These are phyloP conservation scores for Pomatostomus ruficeps DNA, from an alignment of 2,113 vertebrate species.

Conservation along the genomic window DNA sequence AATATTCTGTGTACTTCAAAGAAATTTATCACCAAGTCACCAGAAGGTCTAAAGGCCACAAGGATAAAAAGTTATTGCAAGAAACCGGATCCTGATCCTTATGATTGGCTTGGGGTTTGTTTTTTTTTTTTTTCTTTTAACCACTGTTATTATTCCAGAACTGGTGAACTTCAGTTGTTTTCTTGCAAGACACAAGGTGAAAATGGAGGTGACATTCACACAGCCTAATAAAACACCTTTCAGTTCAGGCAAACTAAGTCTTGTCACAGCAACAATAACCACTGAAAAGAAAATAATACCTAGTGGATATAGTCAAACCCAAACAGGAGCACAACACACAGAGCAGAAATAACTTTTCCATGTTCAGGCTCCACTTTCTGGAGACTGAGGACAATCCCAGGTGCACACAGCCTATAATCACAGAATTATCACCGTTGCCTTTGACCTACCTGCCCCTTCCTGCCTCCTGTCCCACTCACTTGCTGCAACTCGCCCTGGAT, in stretches of 20 bases:
- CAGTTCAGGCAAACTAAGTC: not conserved
- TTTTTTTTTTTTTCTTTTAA: not conserved
- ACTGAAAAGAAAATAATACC: not conserved
- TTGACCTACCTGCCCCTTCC: not conserved
- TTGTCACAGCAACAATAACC: not conserved
- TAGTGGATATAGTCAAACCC: fast-evolving
- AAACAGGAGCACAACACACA: not conserved
- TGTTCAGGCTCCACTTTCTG: not conserved
- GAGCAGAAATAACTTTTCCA: not conserved
- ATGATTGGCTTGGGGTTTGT: not conserved
- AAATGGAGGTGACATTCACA: not conserved
- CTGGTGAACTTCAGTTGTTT: not conserved
- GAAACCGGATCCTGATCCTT: not conserved
- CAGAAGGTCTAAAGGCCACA: not conserved
- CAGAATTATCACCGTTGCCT: not conserved
- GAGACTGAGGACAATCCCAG: not conserved
- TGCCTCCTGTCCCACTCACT: not conserved
- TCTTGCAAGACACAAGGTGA: not conserved
- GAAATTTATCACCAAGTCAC: constrained; percentile 9
- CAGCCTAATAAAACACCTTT: not conserved
- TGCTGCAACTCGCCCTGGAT: not conserved
- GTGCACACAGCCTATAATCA: not conserved
- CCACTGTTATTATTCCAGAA: not conserved
- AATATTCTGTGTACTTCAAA: not conserved
- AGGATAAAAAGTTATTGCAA: not conserved